These are phyloP conservation scores for Bombyx mori DNA, from an alignment of 1,140 invertebrate genomes.

Conservation along the genomic window ASM3026992v2 NC_085108.1:7298001-7298500, in stretches of 20 bases:
- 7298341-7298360: constrained; percentile 15
- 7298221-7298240: constrained; percentile 40
- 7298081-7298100: background rate
- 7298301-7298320: constrained; percentile 37
- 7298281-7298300: constrained; percentile 49
- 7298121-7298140: background rate
- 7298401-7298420: background rate
- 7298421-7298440: background rate
- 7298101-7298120: no score
- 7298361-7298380: constrained; percentile 15
- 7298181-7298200: constrained; percentile 47
- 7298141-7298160: constrained; percentile 27
- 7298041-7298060: no score
- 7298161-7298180: constrained; percentile 55
- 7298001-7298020: no score
- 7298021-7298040: no score
- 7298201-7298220: constrained; percentile 54
- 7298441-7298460: background rate
- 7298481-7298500: background rate
- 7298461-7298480: background rate
- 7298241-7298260: constrained; percentile 39
- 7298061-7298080: background rate
- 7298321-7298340: constrained; percentile 29
- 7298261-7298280: constrained; percentile 39
- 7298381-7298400: constrained; percentile 23